phyloP scores from a whole-genome alignment of 2,888 invertebrate species.

The Drosophila falleni region DNA sequence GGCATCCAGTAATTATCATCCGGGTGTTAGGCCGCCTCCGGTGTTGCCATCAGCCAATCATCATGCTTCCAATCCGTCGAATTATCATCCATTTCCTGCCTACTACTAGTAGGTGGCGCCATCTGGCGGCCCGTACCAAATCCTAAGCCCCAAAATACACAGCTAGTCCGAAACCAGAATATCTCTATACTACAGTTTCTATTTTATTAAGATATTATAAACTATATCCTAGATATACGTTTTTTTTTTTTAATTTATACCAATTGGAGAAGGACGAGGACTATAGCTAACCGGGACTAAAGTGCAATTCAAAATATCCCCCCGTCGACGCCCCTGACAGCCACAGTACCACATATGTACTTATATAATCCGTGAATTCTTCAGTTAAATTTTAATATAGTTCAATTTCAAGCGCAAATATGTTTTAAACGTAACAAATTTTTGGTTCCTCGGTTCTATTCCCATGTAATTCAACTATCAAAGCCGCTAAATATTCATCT shows the following conservation, averaged over 20 bases:
- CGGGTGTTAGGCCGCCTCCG: conserved; percentile 84
- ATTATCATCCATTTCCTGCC: conserved; percentile 85
- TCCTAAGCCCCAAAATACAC: neutral
- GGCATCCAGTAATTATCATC: conserved; percentile 85
- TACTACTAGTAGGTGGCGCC: conserved; percentile 79
- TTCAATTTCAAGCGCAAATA: conserved; percentile 53
- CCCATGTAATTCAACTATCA: conserved; percentile 42
- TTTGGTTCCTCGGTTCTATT: conserved; percentile 60
- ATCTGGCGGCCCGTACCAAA: neutral
- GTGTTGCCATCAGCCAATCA: conserved; percentile 85
- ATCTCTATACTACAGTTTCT: neutral
- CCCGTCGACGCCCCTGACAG: neutral
- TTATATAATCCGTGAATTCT: conserved; percentile 17
- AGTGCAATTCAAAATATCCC: conserved; percentile 45
- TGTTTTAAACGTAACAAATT: conserved; percentile 49
- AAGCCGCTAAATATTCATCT: conserved; percentile 20
- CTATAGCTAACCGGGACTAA: conserved; percentile 38
- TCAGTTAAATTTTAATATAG: conserved; percentile 43
- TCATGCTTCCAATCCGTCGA: conserved; percentile 85
- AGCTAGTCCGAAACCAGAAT: conserved; percentile 7
- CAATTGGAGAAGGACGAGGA: neutral
- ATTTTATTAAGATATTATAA: conserved; percentile 1
- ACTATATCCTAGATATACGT: conserved; percentile 36
- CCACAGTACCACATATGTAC: neutral
- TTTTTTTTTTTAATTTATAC: conserved; percentile 11